Evolutionary conservation across 35 echinoderm and acorn worm genomes (phyloP).

Genomic region (Apostichopus parvimensis): DNA sequence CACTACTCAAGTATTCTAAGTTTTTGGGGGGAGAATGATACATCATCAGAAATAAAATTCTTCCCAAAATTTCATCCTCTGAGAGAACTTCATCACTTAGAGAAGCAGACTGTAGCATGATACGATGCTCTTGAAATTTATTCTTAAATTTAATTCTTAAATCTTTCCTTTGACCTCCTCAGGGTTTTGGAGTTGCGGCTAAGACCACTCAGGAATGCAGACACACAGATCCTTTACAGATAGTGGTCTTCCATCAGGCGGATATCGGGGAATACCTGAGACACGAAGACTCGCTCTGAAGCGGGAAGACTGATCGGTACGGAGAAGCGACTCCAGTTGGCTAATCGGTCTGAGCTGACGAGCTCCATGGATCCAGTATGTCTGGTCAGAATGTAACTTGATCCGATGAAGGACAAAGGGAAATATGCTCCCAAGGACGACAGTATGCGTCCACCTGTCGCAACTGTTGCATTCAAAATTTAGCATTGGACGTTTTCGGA

Average conservation of each 20-base stretch:
- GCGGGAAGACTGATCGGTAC: background rate
- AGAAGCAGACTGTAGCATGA: too few species aligned
- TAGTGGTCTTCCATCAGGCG: conserved; percentile 95
- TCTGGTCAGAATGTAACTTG: too few species aligned
- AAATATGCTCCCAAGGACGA: too few species aligned
- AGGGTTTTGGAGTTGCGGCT: conserved; percentile 97
- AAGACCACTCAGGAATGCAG: conserved; percentile 98
- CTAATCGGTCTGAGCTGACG: background rate
- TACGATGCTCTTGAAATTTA: background rate
- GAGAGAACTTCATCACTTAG: too few species aligned
- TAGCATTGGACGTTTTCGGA: too few species aligned
- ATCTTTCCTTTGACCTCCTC: background rate
- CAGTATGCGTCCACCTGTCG: too few species aligned
- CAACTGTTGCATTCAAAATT: too few species aligned
- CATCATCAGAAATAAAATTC: too few species aligned
- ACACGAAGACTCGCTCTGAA: conserved; percentile 81
- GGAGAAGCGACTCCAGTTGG: background rate
- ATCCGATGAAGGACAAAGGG: too few species aligned
- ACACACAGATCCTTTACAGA: conserved; percentile 84
- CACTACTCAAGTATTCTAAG: too few species aligned
- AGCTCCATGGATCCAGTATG: background rate
- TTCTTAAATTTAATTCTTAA: background rate
- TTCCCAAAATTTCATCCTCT: too few species aligned
- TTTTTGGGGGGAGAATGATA: too few species aligned
- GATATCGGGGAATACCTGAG: conserved; percentile 96